phyloP scores from a whole-genome alignment of 2,888 invertebrate genomes.

The Nowickia ferox region DNA sequence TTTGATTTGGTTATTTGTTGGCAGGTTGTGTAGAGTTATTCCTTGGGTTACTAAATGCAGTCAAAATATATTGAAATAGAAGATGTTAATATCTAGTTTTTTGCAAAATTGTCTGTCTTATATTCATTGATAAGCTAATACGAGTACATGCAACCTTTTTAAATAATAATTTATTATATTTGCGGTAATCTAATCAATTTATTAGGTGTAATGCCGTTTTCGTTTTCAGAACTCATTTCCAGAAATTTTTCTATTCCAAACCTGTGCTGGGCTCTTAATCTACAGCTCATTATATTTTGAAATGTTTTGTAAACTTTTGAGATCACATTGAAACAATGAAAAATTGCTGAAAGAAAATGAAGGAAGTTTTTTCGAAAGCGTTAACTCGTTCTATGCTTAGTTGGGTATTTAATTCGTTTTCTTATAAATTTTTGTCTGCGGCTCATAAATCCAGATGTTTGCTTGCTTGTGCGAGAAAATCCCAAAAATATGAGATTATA shows the following conservation, averaged over 20 bases:
- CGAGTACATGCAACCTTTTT: too few relatives aligned
- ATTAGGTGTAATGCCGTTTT: too few relatives aligned
- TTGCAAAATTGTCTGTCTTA: neutral
- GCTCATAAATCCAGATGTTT: conserved; percentile 43
- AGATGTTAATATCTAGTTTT: neutral
- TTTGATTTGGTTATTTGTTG: conserved; percentile 31
- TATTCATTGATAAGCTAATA: too few relatives aligned
- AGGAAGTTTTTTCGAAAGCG: neutral
- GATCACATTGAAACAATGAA: too few relatives aligned
- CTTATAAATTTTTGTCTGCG: neutral
- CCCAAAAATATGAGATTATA: conserved; percentile 14
- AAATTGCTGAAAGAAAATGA: neutral
- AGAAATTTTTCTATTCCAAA: too few relatives aligned
- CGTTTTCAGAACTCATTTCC: too few relatives aligned
- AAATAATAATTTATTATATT: too few relatives aligned
- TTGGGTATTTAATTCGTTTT: neutral
- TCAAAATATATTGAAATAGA: neutral
- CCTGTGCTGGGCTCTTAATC: neutral
- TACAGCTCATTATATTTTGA: neutral
- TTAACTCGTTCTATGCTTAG: neutral
- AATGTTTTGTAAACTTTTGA: neutral
- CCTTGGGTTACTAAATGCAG: neutral
- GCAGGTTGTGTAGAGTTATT: neutral
- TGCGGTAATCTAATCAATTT: too few relatives aligned
- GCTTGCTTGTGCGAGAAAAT: conserved; percentile 24